Evolutionary conservation across 2,113 vertebrate genomes (phyloP), one percentile per base, ranked within the genome.

Genomic region (Phoenicopterus ruber): DNA sequence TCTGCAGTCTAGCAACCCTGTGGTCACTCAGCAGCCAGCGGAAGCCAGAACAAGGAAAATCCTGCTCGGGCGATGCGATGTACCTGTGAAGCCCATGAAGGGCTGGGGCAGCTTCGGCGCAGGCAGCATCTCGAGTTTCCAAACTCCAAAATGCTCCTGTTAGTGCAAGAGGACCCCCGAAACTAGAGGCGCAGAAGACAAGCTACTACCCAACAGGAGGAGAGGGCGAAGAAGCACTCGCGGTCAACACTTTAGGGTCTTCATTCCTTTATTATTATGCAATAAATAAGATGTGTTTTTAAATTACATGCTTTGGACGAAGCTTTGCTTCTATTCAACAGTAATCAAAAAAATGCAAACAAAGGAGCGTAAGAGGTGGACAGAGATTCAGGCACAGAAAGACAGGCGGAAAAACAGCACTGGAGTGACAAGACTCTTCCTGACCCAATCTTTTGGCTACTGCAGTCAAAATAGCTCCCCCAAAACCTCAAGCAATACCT

Each of bases 101-200:
- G 69, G 42, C 57, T 63, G 19, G 42, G 13, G 19, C 65, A 73
- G 28, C 46, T 50, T 22, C 62, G 19, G n/a, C 6, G 0, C 8
- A 13, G 59, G 19, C 22, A 40, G 61, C 49, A 57, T n/a, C 61
- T 38, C 42, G 29, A 80, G 74, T 1, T 22, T 62, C 26, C 17
- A 9, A 80, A 28, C 28, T 36, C 36, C 17, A 26, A 69, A 66
- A 38, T 2, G 0, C 21, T 34, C 52, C 28, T 29, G 7, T 47
- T n/a, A 13, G 10, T 1, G 0, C 8, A 2, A 55, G 61, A 69
- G 40, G n/a, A 62, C 11, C 20, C 24, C 17, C n/a, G 31, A 42
- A 16, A 62, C 18, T 24, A 86, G 55, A 62, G 10, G 18, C 3
- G 4, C n/a, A 19, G n/a, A 36, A 69, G 59, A 38, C 52, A 79